phyloP scores from a whole-genome alignment of 2,888 invertebrate species.

The Plagiodera versicolora region DNA sequence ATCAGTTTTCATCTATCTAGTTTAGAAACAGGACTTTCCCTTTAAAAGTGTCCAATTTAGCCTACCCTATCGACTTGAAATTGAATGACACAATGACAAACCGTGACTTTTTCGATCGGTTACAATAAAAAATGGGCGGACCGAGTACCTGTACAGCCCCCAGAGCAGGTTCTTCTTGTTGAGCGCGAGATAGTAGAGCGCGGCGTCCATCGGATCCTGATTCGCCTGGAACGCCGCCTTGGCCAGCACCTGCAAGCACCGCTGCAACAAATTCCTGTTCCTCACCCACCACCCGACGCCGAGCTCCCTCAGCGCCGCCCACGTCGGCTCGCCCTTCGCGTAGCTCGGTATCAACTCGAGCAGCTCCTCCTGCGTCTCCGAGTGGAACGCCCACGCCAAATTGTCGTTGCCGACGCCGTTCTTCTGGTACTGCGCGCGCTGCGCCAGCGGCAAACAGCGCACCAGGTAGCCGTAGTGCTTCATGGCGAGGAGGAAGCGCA shows the following conservation, averaged over 20 bases:
- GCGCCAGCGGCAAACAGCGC: conserved; percentile 88
- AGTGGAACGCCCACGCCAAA: conserved; percentile 99
- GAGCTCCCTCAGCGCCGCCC: conserved; percentile 88
- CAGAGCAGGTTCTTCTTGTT: conserved; percentile 95
- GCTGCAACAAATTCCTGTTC: conserved; percentile 77
- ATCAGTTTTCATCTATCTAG: no score
- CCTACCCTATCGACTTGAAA: no score
- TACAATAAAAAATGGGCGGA: no score
- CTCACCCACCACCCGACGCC: conserved; percentile 96
- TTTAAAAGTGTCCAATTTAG: no score
- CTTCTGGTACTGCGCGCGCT: conserved; percentile 82
- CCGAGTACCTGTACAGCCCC: conserved; percentile 85
- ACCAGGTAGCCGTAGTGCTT: conserved; percentile 89
- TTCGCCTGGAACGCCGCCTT: conserved; percentile 89
- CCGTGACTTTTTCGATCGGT: no score
- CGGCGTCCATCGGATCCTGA: conserved; percentile 96
- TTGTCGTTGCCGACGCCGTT: conserved; percentile 87
- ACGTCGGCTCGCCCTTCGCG: conserved; percentile 81
- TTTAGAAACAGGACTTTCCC: no score
- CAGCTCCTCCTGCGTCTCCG: conserved; percentile 95
- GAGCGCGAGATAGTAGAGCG: conserved; percentile 96
- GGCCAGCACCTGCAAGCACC: conserved; percentile 89
- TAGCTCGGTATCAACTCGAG: conserved; percentile 87
- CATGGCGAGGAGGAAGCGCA: conserved; percentile 94
- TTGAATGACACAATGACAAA: no score